Evolutionary conservation across 2,797 vertebrate genomes (phyloP).

Genomic region (Hypotaenidia okinawae): DNA sequence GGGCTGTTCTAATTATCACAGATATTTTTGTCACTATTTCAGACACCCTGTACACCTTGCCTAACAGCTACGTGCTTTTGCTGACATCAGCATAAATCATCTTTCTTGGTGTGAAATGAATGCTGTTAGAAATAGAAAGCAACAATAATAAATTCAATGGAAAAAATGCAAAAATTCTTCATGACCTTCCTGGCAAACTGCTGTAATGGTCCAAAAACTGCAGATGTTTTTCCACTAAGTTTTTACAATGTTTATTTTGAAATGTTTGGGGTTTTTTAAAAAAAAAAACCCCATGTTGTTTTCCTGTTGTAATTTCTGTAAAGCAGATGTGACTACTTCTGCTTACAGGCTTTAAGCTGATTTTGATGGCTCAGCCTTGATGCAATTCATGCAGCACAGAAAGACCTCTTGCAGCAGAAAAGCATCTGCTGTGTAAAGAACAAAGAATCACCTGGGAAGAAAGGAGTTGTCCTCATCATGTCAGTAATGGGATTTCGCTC

Average conservation of each 20-base stretch:
- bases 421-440: background rate
- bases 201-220: slow-evolving; percentile 31
- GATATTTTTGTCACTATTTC: background rate
- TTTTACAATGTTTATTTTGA: slow-evolving; percentile 67
- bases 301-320: slow-evolving; percentile 62
- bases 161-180: slow-evolving; percentile 26
- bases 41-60: background rate
- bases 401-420: background rate
- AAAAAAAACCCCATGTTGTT: slow-evolving; percentile 26
- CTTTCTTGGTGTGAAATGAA: slow-evolving; percentile 7
- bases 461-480: background rate
- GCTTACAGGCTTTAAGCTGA: slow-evolving; percentile 21
- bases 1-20: background rate
- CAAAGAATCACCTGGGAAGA: slow-evolving; percentile 1
- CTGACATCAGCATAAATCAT: slow-evolving; percentile 15
- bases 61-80: background rate
- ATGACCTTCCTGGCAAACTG: slow-evolving; percentile 48
- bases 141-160: slow-evolving; percentile 52
- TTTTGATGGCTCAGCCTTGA: slow-evolving; percentile 17
- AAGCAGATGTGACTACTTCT: slow-evolving; percentile 63
- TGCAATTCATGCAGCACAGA: background rate
- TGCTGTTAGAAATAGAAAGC: slow-evolving; percentile 24
- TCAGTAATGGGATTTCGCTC: background rate
- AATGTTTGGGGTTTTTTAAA: background rate
- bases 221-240: slow-evolving; percentile 70